Percentiles rank a stretch among this genome's conserved stretches.
Evolutionary conservation across 1,140 invertebrate genomes (phyloP).

Genomic region (Brachionus angularis): DNA sequence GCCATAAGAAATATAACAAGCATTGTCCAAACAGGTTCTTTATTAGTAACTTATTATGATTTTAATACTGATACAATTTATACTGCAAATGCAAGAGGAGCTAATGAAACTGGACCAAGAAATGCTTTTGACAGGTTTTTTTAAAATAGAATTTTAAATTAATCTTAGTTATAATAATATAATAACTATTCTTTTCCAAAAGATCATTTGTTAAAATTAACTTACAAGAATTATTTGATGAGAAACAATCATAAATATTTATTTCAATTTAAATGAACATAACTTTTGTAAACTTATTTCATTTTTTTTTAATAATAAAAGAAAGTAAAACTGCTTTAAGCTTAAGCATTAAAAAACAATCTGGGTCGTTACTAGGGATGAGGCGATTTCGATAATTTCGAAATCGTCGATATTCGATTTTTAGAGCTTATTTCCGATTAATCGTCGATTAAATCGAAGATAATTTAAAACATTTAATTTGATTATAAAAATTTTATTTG

Average conservation of each 20-base stretch:
- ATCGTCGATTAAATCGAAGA: no score
- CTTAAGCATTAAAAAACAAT: no score
- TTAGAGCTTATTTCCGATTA: no score
- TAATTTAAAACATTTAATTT: no score
- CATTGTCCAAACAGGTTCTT: constrained; percentile 49
- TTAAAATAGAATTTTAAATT: background rate
- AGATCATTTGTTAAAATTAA: constrained; percentile 48
- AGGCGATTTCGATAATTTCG: no score
- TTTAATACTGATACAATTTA: constrained; percentile 48
- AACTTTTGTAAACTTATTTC: no score
- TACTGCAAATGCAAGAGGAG: constrained; percentile 48
- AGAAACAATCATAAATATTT: constrained; percentile 37
- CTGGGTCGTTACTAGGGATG: no score
- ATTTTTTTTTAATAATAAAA: no score
- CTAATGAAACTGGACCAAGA: constrained; percentile 47
- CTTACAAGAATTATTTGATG: constrained; percentile 47
- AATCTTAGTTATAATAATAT: background rate
- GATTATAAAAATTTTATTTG: no score
- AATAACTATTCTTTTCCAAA: constrained; percentile 20
- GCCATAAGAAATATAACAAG: constrained; percentile 48
- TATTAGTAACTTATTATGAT: constrained; percentile 50
- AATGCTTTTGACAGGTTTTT: constrained; percentile 49
- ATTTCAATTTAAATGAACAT: background rate
- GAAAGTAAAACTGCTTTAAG: no score
- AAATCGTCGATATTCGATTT: no score